Conservation (phyloP, 1,140 invertebrate species). For the Cotesia chilonis region DNA sequence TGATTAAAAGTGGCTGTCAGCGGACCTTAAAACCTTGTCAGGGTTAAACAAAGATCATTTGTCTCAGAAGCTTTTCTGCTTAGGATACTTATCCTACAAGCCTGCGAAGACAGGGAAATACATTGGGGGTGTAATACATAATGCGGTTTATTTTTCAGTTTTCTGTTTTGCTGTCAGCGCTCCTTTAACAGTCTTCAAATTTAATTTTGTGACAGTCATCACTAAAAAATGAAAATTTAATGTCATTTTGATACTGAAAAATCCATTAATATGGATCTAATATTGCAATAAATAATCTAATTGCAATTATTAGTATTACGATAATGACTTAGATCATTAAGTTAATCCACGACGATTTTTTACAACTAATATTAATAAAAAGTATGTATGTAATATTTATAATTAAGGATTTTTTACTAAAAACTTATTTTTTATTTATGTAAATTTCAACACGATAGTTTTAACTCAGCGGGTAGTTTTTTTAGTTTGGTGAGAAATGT, state of each 20-base stretch:
- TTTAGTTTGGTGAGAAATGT: background rate
- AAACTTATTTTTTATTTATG: too few relatives aligned
- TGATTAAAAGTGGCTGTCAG: slow-evolving; percentile 25
- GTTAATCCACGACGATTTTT: too few relatives aligned
- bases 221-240: background rate
- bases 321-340: too few relatives aligned
- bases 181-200: background rate
- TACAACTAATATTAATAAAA: too few relatives aligned
- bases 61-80: slow-evolving; percentile 29
- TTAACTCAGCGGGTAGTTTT: background rate
- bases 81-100: background rate
- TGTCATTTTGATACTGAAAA: too few relatives aligned
- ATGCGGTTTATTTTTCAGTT: slow-evolving; percentile 15
- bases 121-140: slow-evolving; percentile 8
- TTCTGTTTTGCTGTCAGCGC: background rate
- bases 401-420: too few relatives aligned
- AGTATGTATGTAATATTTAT: too few relatives aligned
- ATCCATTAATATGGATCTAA: too few relatives aligned
- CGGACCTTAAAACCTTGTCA: slow-evolving; percentile 29
- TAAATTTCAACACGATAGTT: background rate
- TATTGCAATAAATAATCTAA: too few relatives aligned
- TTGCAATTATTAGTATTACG: too few relatives aligned
- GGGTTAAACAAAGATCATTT: slow-evolving; percentile 31
- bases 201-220: slow-evolving; percentile 10
- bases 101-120: background rate